Evolutionary conservation across 2,113 vertebrate genomes (phyloP).

Genomic region (Bos indicus): DNA sequence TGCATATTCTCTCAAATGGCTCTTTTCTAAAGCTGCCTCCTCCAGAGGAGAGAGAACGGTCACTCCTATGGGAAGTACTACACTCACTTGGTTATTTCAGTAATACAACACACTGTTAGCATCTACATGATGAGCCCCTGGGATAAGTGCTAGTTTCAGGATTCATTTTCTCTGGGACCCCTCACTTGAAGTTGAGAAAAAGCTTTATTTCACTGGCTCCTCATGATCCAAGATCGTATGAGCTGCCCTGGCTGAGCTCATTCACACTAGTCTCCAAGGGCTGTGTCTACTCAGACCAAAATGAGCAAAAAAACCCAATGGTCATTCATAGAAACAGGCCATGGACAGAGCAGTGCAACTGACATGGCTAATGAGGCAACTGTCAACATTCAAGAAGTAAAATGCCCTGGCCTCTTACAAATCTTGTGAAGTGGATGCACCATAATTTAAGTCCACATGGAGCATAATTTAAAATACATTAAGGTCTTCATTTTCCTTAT

Average conservation of each 20-base stretch:
- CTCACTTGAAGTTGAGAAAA: constrained; percentile 11
- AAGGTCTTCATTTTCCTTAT: constrained; percentile 15
- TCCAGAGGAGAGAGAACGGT: not conserved
- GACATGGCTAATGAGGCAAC: not conserved
- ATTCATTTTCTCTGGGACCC: not conserved
- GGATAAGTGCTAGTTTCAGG: not conserved
- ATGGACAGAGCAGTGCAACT: not conserved
- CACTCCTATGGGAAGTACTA: not conserved
- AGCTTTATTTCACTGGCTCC: not conserved
- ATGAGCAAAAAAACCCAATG: not conserved
- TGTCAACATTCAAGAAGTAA: not conserved
- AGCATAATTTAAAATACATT: not conserved
- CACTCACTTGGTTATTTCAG: constrained; percentile 25
- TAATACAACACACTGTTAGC: not conserved
- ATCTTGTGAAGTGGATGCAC: not conserved
- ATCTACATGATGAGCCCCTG: not conserved
- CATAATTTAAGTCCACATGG: not conserved
- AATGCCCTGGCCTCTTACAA: not conserved
- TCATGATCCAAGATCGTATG: not conserved
- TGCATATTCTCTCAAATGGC: not conserved
- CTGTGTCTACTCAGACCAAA: not conserved
- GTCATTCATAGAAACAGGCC: constrained; percentile 11
- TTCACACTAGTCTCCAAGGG: not conserved
- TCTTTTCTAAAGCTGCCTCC: constrained; percentile 11
- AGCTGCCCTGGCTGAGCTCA: not conserved